A percentile compares a stretch with the other conserved stretches of the same genome.
Evolutionary conservation across 2,888 invertebrate species (phyloP).

Genomic region (Gastracanthus pulcherrimus): DNA sequence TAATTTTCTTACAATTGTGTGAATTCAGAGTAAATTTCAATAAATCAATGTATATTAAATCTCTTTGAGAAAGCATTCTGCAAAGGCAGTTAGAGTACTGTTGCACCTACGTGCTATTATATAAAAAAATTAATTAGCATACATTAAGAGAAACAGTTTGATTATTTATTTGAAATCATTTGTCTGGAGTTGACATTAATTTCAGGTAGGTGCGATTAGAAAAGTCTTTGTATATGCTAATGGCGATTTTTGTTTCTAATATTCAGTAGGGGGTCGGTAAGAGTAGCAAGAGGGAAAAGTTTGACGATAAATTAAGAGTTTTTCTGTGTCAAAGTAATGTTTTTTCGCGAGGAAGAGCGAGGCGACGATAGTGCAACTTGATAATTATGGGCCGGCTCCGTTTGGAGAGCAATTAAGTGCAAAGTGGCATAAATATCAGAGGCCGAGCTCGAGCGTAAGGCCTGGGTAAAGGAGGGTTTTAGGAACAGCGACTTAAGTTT

Average conservation of each 20-base stretch:
- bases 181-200: not conserved
- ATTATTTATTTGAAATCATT: no score
- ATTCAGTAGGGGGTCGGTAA: not conserved
- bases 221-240: not conserved
- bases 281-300: not conserved
- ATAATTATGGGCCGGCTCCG: constrained; percentile 71
- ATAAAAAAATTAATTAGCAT: no score
- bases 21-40: no score
- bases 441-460: constrained; percentile 57
- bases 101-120: no score
- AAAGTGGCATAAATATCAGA: constrained; percentile 71
- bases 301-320: constrained; percentile 5
- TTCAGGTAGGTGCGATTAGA: not conserved
- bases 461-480: constrained; percentile 59
- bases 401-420: constrained; percentile 70
- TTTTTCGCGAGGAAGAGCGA: not conserved
- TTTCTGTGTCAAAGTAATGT: constrained; percentile 9
- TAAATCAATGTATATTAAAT: no score
- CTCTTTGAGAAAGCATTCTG: no score
- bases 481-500: constrained; percentile 69
- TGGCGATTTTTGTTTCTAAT: not conserved
- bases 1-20: no score
- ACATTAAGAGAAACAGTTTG: no score
- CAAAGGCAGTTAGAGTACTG: no score
- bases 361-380: constrained; percentile 63